phyloP scores from a whole-genome alignment of 2,888 invertebrate genomes.

The Scaptomyza parva region DNA sequence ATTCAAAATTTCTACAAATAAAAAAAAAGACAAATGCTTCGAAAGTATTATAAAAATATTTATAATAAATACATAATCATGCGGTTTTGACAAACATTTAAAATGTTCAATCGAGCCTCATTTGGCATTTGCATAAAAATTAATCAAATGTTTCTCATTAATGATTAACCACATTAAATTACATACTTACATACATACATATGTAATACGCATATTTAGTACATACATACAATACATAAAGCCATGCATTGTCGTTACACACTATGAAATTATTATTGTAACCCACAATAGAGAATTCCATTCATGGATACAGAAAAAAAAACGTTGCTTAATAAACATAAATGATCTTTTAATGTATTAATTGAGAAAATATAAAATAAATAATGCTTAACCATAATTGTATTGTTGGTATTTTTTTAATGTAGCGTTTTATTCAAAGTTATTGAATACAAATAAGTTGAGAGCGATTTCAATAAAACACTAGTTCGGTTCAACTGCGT shows the following conservation, averaged over 20 bases:
- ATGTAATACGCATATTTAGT: conserved; percentile 31
- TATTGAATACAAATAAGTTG: no score
- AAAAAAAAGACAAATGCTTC: conserved; percentile 76
- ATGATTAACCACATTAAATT: conserved; percentile 47
- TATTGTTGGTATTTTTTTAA: not conserved
- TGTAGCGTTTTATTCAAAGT: no score
- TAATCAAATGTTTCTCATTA: conserved; percentile 66
- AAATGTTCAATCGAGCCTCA: conserved; percentile 74
- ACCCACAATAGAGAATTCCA: conserved; percentile 53
- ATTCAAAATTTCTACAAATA: conserved; percentile 74
- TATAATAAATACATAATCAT: conserved; percentile 71
- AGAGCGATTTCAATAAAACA: no score
- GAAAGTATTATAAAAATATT: conserved; percentile 71
- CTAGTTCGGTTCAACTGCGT: no score
- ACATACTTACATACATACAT: conserved; percentile 38
- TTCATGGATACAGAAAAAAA: conserved; percentile 66
- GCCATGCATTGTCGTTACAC: conserved; percentile 65
- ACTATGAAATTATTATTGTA: conserved; percentile 68
- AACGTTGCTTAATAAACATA: conserved; percentile 79
- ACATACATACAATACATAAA: conserved; percentile 38
- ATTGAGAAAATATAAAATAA: conserved; percentile 76
- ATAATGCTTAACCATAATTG: conserved; percentile 81
- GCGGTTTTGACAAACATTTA: conserved; percentile 75
- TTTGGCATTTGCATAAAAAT: conserved; percentile 65
- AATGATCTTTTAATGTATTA: conserved; percentile 74